Percentiles rank a stretch among this genome's conserved stretches.
Conservation (phyloP, 2,797 vertebrate species). For the Todus mexicanus region DNA sequence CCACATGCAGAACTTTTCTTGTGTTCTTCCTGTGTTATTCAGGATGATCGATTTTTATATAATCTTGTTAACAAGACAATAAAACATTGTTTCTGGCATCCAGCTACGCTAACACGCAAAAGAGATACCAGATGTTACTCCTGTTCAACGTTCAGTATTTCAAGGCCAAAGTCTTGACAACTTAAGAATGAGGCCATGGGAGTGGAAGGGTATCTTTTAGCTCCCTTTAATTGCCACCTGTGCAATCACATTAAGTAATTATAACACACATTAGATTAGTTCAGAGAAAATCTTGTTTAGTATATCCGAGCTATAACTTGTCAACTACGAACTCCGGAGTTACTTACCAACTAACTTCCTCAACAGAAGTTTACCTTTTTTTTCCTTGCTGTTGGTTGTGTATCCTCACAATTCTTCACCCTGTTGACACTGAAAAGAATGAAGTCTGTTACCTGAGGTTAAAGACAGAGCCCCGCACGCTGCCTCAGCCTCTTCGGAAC, state of each 20-base stretch:
- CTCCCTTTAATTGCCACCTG: not conserved
- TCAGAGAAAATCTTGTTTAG: not conserved
- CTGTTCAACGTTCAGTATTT: not conserved
- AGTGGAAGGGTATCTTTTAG: not conserved
- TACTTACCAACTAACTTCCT: not conserved
- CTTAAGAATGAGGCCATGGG: not conserved
- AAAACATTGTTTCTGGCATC: not conserved
- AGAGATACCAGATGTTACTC: not conserved
- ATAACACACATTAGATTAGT: not conserved
- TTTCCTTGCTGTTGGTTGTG: not conserved
- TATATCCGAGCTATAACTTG: not conserved
- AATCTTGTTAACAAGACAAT: not conserved
- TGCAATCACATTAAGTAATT: not conserved
- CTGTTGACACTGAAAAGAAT: not conserved
- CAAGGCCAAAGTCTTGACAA: not conserved
- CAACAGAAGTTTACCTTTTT: not conserved
- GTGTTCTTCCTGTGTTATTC: not conserved
- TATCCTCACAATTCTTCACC: not conserved
- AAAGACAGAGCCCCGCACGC: too few relatives aligned
- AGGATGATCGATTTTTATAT: not conserved
- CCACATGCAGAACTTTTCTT: not conserved
- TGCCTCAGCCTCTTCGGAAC: accelerated
- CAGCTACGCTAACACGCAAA: not conserved
- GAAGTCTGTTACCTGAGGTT: not conserved
- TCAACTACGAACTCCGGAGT: not conserved